phyloP scores from a whole-genome alignment of 2,113 vertebrate genomes.

The Erythrolamprus reginae region DNA sequence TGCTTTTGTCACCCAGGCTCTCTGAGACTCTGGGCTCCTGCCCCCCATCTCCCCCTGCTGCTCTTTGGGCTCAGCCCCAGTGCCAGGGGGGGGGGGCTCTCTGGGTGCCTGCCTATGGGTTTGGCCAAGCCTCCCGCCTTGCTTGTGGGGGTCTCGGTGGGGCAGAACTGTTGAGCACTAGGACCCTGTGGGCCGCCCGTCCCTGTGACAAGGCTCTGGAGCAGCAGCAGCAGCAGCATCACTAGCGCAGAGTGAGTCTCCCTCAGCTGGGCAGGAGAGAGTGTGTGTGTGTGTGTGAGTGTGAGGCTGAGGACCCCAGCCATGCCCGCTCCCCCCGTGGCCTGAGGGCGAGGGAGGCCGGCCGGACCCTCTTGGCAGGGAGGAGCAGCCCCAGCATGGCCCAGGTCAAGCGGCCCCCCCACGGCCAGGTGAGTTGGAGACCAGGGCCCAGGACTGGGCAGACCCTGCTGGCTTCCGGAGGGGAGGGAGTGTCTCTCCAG shows the following conservation, averaged over 20 bases:
- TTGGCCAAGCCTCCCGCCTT: not conserved
- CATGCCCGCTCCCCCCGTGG: too few species aligned
- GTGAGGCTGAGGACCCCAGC: constrained; percentile 40
- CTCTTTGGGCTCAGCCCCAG: not conserved
- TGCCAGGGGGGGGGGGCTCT: too few species aligned
- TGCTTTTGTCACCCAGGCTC: too few species aligned
- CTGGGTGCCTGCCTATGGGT: too few species aligned
- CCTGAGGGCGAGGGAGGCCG: too few species aligned
- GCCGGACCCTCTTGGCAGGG: too few species aligned
- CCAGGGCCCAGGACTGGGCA: too few species aligned
- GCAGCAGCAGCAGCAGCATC: constrained; percentile 83
- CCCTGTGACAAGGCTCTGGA: constrained; percentile 69
- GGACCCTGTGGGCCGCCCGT: constrained; percentile 76
- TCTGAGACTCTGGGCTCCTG: too few species aligned
- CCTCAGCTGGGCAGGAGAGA: constrained; percentile 74
- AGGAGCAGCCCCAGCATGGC: constrained; percentile 74
- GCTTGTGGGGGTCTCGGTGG: not conserved
- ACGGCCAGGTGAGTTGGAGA: constrained; percentile 90
- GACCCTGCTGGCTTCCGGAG: fast-evolving
- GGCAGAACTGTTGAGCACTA: constrained; percentile 70
- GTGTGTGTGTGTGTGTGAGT: too few species aligned
- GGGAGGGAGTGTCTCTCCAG: not conserved
- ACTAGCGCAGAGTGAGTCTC: constrained; percentile 82
- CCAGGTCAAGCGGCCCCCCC: constrained; percentile 80
- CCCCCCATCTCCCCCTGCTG: too few species aligned